Evolutionary conservation across 64 coral and sea anemone species (phyloP).

Genomic region (Dendrophyllia cribrosa): DNA sequence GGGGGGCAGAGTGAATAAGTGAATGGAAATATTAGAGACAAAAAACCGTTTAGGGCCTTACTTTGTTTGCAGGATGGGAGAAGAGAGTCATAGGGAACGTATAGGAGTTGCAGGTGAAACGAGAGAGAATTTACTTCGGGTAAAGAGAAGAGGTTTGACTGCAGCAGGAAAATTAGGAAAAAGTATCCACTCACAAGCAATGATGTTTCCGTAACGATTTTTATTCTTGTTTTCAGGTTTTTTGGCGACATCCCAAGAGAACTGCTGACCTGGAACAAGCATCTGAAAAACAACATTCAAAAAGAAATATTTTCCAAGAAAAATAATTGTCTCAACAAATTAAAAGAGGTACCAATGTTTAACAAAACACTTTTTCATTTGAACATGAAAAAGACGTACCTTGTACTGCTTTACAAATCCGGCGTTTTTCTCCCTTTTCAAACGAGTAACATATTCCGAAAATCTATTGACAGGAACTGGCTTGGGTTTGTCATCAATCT

Average conservation of each 20-base stretch:
- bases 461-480: conserved; percentile 40
- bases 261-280: conserved; percentile 32
- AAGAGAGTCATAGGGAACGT: too few relatives aligned
- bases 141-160: too few relatives aligned
- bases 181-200: conserved; percentile 64
- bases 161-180: neutral
- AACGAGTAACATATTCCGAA: conserved; percentile 8
- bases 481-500: neutral
- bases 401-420: conserved; percentile 32
- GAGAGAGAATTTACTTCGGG: too few relatives aligned
- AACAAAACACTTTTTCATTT: neutral
- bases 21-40: too few relatives aligned
- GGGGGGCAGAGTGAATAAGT: too few relatives aligned
- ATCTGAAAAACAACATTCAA: too few relatives aligned
- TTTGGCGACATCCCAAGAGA: conserved; percentile 60
- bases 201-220: conserved; percentile 85
- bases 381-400: neutral
- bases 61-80: too few relatives aligned
- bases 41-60: too few relatives aligned
- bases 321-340: neutral
- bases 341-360: neutral
- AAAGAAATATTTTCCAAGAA: neutral
- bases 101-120: too few relatives aligned
- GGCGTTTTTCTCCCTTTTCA: neutral
- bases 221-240: conserved; percentile 73